phyloP scores from a whole-genome alignment of 2,888 invertebrate genomes.

The Pseudolycoriella hygida region DNA sequence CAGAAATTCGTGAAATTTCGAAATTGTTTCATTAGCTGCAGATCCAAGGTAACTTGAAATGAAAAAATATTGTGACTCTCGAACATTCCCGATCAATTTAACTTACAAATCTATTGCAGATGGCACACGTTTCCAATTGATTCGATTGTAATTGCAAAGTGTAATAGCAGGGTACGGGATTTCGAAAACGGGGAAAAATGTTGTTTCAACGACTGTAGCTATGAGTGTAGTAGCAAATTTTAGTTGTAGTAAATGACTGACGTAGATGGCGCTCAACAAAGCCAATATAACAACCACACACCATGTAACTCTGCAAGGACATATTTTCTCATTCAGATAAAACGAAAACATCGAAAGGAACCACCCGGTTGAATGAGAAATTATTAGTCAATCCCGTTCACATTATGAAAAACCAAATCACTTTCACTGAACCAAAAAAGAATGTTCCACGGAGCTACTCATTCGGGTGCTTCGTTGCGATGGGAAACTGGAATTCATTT shows the following conservation, averaged over 20 bases:
- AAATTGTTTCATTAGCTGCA: constrained; percentile 14
- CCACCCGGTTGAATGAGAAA: no score
- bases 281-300: no score
- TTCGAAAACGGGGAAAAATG: constrained; percentile 23
- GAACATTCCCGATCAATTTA: neutral
- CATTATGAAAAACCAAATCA: no score
- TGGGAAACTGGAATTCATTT: no score
- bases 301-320: no score
- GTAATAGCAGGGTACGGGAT: constrained; percentile 24
- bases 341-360: no score
- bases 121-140: constrained; percentile 21
- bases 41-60: neutral
- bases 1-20: constrained; percentile 16
- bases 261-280: constrained; percentile 3
- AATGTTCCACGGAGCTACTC: no score
- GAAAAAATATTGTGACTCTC: neutral
- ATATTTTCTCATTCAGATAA: no score
- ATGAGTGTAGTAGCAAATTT: constrained; percentile 7
- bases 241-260: constrained; percentile 5
- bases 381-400: no score
- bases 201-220: constrained; percentile 24
- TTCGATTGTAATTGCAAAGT: constrained; percentile 22
- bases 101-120: constrained; percentile 14
- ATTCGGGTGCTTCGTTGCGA: no score
- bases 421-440: no score